These are phyloP conservation scores for Metallyticus violacea DNA, from an alignment of 2,888 invertebrate genomes.

Conservation along the genomic window DNA sequence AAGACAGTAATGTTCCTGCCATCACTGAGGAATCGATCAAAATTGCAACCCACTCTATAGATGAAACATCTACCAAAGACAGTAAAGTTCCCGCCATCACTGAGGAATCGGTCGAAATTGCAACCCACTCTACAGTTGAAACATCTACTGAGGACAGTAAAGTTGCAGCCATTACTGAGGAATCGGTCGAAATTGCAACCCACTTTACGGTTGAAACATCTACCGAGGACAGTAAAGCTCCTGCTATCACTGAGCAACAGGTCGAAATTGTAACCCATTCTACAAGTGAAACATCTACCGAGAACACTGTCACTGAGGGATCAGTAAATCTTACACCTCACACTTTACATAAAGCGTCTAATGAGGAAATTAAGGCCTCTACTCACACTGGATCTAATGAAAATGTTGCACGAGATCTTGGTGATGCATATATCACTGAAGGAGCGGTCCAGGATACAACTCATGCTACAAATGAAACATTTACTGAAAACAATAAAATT, in stretches of 20 bases:
- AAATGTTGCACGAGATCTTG: too few species aligned
- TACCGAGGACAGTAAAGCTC: not conserved
- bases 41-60: not conserved
- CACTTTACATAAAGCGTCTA: too few species aligned
- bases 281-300: not conserved
- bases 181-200: not conserved
- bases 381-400: too few species aligned
- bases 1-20: not conserved
- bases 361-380: too few species aligned
- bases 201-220: not conserved
- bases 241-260: not conserved
- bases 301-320: not conserved
- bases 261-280: not conserved
- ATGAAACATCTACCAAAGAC: not conserved
- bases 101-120: not conserved
- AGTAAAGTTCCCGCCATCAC: not conserved
- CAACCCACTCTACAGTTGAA: not conserved
- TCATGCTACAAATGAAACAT: not conserved
- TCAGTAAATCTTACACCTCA: too few species aligned
- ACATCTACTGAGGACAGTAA: not conserved
- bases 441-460: too few species aligned
- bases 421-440: too few species aligned
- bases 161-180: not conserved
- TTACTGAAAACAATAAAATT: not conserved
- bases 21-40: not conserved